These are phyloP conservation scores for Drosophila sproati DNA, from an alignment of 1,140 invertebrate genomes.

Conservation along the genomic window DNA sequence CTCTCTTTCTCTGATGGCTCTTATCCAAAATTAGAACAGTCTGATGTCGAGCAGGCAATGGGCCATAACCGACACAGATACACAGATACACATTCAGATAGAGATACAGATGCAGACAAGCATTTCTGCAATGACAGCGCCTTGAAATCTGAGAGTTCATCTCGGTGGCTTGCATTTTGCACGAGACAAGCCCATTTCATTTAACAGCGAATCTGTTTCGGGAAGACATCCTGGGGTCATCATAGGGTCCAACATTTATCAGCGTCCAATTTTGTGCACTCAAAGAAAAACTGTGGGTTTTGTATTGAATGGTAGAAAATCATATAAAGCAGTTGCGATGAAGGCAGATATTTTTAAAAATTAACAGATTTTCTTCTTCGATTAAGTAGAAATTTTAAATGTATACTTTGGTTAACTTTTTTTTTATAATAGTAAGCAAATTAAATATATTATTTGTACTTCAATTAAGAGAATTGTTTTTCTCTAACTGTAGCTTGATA, in stretches of 20 bases:
- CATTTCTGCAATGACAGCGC: slow-evolving; percentile 21
- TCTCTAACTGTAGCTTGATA: slow-evolving; percentile 29
- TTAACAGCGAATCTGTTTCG: slow-evolving; percentile 33
- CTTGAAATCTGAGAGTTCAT: slow-evolving; percentile 31
- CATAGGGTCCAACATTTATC: slow-evolving; percentile 55
- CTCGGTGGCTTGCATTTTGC: slow-evolving; percentile 8
- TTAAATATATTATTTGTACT: no score
- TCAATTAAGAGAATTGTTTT: neutral
- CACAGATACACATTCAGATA: neutral
- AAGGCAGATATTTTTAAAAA: no score
- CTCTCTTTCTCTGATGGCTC: neutral
- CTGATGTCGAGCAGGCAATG: slow-evolving; percentile 9
- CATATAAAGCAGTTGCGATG: no score
- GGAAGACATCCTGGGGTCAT: slow-evolving; percentile 27
- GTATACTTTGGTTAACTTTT: no score
- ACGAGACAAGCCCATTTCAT: slow-evolving; percentile 37
- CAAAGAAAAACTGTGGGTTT: neutral
- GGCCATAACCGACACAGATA: slow-evolving; percentile 8
- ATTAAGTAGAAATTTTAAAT: no score
- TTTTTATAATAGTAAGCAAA: no score
- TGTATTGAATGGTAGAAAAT: neutral
- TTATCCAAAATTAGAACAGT: slow-evolving; percentile 38
- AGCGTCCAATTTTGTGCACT: slow-evolving; percentile 43
- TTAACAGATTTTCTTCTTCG: no score
- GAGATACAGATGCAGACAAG: neutral